Evolutionary conservation across 2,888 invertebrate genomes (phyloP), one percentile per base, ranked within the genome.

Genomic region (Pyrrhosoma nymphula): DNA sequence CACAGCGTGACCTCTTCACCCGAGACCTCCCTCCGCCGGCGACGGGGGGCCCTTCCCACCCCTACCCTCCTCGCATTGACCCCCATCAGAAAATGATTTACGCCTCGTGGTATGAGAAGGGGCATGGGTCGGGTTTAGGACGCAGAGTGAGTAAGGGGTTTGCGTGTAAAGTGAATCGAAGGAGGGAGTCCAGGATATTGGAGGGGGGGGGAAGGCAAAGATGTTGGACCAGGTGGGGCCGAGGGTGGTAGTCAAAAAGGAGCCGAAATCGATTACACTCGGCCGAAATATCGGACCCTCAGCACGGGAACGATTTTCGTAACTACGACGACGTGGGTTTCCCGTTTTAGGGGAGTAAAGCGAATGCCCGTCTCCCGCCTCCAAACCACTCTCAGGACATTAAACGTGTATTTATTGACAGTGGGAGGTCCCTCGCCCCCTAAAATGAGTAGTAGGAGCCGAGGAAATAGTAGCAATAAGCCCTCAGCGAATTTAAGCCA

Each of bases 81-180:
- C 90, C 30, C 35, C 8, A 35, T 60, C 60, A 10, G 56, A 91
- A 69, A 93, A 93, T 93, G 93, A 93, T 93, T 93, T 93, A 93
- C 69, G n/a, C 47, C 47, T 16, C 18, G 47, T 69, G 93, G 55
- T 89, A 89, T 69, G 30, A 82, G 14, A 16, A 35, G 30, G 47
- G 47, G 47, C 47, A 4, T 47, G 47, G 8, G 26, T 82, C 35
- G 82, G 35, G 35, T 82, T 30, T 16, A 60, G 60, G 60, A 20
- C 20, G 60, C 60, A 14, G 82, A 82, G 82, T 26, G 35, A 16
- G 35, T 82, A 18, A 26, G 35, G 82, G 82, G 82, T 82, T 35
- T 35, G 35, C 14, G 82, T 16, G 75, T 26, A 35, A 82, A n/a
- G 35, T 35, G 82, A 3, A 18, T 14, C 14, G 82, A 82, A 3